These are phyloP conservation scores for Chiloscyllium punctatum DNA, from an alignment of 2,797 vertebrate genomes.

Conservation along the genomic window DNA sequence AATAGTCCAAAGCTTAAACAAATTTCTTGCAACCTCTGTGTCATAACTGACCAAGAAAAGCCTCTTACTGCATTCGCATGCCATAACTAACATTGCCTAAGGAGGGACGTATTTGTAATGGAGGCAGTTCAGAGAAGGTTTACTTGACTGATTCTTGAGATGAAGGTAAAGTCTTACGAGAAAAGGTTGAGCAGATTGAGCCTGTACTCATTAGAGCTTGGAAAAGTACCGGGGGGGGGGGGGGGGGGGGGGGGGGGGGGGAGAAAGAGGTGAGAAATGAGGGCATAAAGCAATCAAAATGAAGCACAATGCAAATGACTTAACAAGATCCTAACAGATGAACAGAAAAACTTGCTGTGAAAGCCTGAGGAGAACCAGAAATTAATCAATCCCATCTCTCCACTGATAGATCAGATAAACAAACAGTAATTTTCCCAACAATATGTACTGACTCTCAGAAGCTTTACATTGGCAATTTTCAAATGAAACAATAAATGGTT, in stretches of 20 bases:
- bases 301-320: neutral
- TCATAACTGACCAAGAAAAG: too few species aligned
- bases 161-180: too few species aligned
- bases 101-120: too few species aligned
- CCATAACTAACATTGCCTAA: too few species aligned
- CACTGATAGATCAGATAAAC: neutral
- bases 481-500: neutral
- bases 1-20: too few species aligned
- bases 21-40: too few species aligned
- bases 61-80: too few species aligned
- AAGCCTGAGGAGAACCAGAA: neutral
- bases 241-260: neutral
- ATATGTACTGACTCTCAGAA: neutral
- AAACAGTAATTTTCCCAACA: neutral
- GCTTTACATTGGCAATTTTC: neutral
- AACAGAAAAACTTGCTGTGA: neutral
- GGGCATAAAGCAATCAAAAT: neutral
- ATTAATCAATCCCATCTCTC: neutral
- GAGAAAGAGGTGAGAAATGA: neutral
- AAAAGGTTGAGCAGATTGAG: too few species aligned
- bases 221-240: neutral
- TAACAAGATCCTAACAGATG: neutral
- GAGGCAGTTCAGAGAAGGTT: too few species aligned
- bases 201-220: too few species aligned
- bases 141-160: too few species aligned